Evolutionary conservation across 2,113 vertebrate species (phyloP).

Genomic region (Mellivora capensis): DNA sequence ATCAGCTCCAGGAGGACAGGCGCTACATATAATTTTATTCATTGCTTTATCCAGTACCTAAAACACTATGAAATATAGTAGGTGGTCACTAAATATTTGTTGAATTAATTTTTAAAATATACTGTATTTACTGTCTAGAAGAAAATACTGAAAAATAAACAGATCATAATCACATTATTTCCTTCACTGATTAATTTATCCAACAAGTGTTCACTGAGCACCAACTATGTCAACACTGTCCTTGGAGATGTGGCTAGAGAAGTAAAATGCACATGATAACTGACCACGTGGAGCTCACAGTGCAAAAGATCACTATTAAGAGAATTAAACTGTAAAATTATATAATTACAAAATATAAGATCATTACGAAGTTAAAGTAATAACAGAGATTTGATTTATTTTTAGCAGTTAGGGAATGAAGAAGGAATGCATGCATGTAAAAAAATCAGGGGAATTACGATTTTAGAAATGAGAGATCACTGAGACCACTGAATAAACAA

Average conservation of each 20-base stretch:
- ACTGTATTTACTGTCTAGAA: neutral
- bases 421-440: neutral
- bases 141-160: neutral
- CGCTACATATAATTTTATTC: neutral
- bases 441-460: neutral
- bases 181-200: neutral
- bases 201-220: neutral
- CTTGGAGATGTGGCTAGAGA: neutral
- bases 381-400: neutral
- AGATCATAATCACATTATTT: neutral
- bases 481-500: neutral
- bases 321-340: neutral
- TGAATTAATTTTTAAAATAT: conserved; percentile 12
- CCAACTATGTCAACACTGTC: neutral
- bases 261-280: neutral
- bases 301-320: neutral
- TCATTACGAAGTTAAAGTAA: neutral
- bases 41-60: neutral
- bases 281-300: neutral
- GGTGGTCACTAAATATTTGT: neutral
- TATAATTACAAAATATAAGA: neutral
- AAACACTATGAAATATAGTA: neutral
- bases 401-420: neutral
- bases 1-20: neutral
- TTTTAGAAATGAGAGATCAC: neutral